Evolutionary conservation across 1,140 invertebrate species (phyloP).

Genomic region (Acyrthosiphon pisum): DNA sequence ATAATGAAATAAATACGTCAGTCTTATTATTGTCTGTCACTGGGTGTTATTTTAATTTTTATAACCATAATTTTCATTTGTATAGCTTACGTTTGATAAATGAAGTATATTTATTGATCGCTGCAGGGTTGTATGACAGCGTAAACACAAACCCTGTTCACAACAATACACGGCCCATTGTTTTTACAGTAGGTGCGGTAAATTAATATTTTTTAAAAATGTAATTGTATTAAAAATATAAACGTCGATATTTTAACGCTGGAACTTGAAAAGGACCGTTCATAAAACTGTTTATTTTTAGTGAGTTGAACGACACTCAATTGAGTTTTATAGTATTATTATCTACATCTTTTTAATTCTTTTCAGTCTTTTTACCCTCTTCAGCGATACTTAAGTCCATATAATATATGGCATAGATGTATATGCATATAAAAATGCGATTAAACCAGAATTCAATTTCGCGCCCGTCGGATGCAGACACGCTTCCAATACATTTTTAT

Average conservation of each 20-base stretch:
- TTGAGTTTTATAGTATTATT: background rate
- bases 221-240: background rate
- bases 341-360: background rate
- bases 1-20: background rate
- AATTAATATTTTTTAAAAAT: background rate
- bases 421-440: slow-evolving; percentile 15
- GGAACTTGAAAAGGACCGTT: background rate
- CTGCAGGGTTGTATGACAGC: background rate
- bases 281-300: background rate
- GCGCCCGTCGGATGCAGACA: slow-evolving; percentile 39
- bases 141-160: background rate
- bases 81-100: background rate
- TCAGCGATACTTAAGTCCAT: slow-evolving; percentile 6
- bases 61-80: background rate
- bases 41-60: background rate
- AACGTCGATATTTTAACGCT: background rate
- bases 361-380: background rate
- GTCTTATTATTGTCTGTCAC: background rate
- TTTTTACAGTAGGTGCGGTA: background rate
- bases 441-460: slow-evolving; percentile 50
- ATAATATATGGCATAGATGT: background rate
- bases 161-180: background rate
- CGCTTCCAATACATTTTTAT: slow-evolving; percentile 2
- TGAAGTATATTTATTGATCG: background rate
- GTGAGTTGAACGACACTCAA: background rate